Percentiles rank a stretch among this genome's conserved stretches.
Conservation (phyloP, 2,888 invertebrate species). For the Drosophila dives region DNA sequence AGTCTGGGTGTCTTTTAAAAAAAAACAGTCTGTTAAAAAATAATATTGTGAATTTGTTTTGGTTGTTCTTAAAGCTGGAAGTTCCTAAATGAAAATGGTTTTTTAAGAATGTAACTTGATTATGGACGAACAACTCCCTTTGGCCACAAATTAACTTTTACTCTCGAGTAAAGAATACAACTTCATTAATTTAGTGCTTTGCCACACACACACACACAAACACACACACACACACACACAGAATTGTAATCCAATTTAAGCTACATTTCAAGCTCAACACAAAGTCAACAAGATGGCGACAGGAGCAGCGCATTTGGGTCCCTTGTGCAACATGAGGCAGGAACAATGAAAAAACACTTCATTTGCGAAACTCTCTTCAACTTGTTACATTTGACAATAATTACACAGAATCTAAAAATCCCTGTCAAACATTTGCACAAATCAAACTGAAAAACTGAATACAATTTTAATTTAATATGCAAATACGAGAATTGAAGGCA, state of each 20-base stretch:
- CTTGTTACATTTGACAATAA: slow-evolving; percentile 57
- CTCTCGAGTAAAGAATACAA: slow-evolving; percentile 21
- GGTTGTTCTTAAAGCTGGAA: not conserved
- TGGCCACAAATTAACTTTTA: not conserved
- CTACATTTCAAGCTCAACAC: slow-evolving; percentile 41
- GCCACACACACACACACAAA: slow-evolving; percentile 9
- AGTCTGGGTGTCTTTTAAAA: slow-evolving; percentile 5
- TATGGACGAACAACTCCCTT: not conserved
- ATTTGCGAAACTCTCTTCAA: slow-evolving; percentile 39
- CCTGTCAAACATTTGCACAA: slow-evolving; percentile 61
- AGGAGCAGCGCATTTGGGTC: slow-evolving; percentile 8
- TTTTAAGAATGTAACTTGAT: not conserved
- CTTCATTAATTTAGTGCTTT: slow-evolving; percentile 48
- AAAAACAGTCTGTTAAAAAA: not conserved
- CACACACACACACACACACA: not conserved
- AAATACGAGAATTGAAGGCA: slow-evolving; percentile 51
- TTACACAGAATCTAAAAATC: slow-evolving; percentile 61
- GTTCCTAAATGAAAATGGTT: not conserved
- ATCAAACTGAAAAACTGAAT: slow-evolving; percentile 50
- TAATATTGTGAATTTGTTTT: not conserved
- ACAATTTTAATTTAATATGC: slow-evolving; percentile 66
- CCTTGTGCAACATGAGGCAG: slow-evolving; percentile 14
- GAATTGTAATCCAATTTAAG: slow-evolving; percentile 43
- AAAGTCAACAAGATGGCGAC: slow-evolving; percentile 46
- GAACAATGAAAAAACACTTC: slow-evolving; percentile 46